These are phyloP conservation scores for Sitta europaea DNA, from an alignment of 2,113 vertebrate genomes.

Conservation along the genomic window DNA sequence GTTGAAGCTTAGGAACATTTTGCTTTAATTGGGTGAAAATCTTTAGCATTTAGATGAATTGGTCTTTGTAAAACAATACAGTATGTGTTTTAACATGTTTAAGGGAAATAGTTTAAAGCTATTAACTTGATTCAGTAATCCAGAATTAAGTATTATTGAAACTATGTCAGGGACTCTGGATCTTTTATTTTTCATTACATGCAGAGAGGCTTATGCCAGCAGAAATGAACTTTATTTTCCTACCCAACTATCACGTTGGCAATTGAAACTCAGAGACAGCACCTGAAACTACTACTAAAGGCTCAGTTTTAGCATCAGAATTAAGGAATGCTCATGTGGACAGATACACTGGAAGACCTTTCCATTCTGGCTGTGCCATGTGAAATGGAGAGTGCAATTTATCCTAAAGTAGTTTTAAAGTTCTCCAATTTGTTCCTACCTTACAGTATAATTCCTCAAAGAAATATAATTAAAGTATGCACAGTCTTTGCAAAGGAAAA, in stretches of 20 bases:
- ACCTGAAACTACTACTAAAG: neutral
- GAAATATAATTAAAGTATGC: neutral
- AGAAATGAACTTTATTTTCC: neutral
- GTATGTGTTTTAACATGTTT: neutral
- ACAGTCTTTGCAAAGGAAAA: neutral
- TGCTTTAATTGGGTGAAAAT: neutral
- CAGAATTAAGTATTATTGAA: neutral
- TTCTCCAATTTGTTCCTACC: neutral
- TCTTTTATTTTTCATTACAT: neutral
- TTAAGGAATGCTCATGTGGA: neutral
- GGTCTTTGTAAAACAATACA: neutral
- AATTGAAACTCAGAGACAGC: neutral
- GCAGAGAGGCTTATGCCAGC: neutral
- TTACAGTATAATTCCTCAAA: neutral
- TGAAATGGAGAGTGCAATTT: neutral
- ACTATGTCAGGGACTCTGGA: neutral
- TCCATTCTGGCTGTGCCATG: neutral
- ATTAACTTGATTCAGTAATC: neutral
- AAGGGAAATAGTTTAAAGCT: neutral
- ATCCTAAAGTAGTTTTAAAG: neutral
- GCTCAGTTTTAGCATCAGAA: neutral
- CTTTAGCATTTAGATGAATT: neutral
- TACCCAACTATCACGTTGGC: neutral
- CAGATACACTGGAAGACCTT: neutral
- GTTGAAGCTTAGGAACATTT: neutral